Percentiles rank a stretch among this genome's conserved stretches.
Evolutionary conservation across 2,888 invertebrate genomes (phyloP).

Genomic region (Acleris literana): DNA sequence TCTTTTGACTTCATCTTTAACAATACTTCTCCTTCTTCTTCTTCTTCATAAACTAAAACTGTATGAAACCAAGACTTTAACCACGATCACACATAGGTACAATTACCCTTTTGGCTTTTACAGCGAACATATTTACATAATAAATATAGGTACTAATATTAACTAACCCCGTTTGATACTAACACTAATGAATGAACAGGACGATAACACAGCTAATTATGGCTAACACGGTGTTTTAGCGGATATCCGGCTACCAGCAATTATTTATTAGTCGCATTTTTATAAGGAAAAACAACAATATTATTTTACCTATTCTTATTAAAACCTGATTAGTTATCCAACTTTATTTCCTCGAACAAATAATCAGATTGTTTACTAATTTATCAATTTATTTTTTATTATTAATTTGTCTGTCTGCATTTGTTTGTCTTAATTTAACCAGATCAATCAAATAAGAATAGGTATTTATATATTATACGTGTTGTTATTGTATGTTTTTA

Average conservation of each 20-base stretch:
- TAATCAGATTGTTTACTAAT: not conserved
- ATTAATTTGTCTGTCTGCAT: too few species aligned
- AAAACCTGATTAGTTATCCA: not conserved
- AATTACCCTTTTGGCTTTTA: too few species aligned
- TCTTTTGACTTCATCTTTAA: too few species aligned
- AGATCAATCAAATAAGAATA: too few species aligned
- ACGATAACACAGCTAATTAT: constrained; percentile 10
- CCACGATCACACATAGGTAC: too few species aligned
- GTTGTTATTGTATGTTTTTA: too few species aligned
- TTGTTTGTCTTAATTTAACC: too few species aligned
- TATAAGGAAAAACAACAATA: constrained; percentile 9
- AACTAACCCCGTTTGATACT: constrained; percentile 3
- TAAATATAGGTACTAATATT: not conserved
- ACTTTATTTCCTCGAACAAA: not conserved
- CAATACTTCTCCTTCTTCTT: too few species aligned
- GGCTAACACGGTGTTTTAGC: constrained; percentile 6
- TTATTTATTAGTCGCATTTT: constrained; percentile 15
- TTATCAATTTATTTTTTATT: not conserved
- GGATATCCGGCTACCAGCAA: constrained; percentile 28
- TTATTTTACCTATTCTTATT: constrained; percentile 10
- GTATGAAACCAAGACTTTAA: too few species aligned
- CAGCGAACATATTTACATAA: too few species aligned
- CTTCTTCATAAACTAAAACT: too few species aligned
- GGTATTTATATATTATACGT: too few species aligned
- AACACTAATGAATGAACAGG: constrained; percentile 14